Evolutionary conservation across 2,113 vertebrate genomes (phyloP).

Genomic region (Oophaga pumilio): DNA sequence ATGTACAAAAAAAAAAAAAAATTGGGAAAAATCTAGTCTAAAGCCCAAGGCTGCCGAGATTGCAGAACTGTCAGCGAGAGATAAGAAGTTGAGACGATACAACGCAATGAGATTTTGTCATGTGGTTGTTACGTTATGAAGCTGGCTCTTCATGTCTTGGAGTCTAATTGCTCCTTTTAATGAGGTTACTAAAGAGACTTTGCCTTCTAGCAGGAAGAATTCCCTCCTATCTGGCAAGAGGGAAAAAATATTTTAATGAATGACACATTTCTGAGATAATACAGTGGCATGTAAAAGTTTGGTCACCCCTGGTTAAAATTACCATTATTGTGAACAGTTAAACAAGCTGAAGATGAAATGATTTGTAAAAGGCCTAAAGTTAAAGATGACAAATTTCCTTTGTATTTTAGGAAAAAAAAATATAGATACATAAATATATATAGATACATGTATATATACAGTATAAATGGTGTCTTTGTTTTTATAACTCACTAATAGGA

Average conservation of each 20-base stretch:
- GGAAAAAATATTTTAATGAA: not conserved
- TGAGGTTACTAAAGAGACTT: not conserved
- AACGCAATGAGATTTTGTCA: not conserved
- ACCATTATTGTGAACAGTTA: too few relatives aligned
- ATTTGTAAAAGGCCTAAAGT: too few relatives aligned
- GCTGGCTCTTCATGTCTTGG: not conserved
- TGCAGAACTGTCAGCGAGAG: not conserved
- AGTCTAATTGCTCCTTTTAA: conserved; percentile 6
- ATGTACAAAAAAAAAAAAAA: not conserved
- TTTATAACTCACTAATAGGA: too few relatives aligned
- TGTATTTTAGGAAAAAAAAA: too few relatives aligned
- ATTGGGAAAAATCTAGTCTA: not conserved
- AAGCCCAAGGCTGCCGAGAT: not conserved
- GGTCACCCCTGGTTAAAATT: too few relatives aligned
- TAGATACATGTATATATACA: too few relatives aligned
- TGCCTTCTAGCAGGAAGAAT: not conserved
- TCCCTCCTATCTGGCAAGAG: not conserved
- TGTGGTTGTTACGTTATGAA: not conserved
- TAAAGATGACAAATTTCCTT: too few relatives aligned
- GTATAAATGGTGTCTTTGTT: too few relatives aligned
- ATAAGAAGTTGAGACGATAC: not conserved
- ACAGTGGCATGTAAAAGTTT: too few relatives aligned
- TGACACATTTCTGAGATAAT: not conserved
- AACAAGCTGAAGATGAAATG: too few relatives aligned
- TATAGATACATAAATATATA: too few relatives aligned